Evolutionary conservation across 2,888 invertebrate species (phyloP), one percentile per base, ranked within the genome.

Genomic region (Eupithecia centaureata): DNA sequence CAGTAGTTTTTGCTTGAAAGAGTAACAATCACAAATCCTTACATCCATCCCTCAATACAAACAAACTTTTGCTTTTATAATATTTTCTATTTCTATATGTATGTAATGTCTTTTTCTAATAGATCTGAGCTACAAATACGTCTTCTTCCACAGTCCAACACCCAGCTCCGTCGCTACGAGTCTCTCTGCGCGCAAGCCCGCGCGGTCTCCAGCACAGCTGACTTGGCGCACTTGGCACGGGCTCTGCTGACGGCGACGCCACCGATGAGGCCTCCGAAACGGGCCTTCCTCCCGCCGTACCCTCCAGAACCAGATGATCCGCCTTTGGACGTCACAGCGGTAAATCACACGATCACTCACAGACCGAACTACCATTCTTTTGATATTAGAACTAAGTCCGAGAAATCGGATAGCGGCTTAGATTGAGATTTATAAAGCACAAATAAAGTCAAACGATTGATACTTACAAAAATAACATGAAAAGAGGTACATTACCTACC

Each of bases 81-180:
- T n/a, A n/a, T n/a, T n/a, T n/a, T n/a, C n/a, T n/a, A n/a, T n/a
- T n/a, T n/a, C n/a, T n/a, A n/a, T n/a, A n/a, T n/a, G n/a, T n/a
- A n/a, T n/a, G n/a, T n/a, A n/a, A n/a, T n/a, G n/a, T n/a, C n/a
- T n/a, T n/a, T n/a, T n/a, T n/a, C n/a, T n/a, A n/a, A n/a, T n/a
- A n/a, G n/a, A 42, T 42, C 42, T 4, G 13, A 25, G 25, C 12
- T 25, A 25, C 22, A 25, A 1, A 51, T n/a, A 25, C 1, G n/a
- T 67, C 12, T 52, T 66, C 10, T 28, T 73, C 84, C 83, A 47
- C 91, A 97, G 97, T 95, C 96, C 59, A 95, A 95, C 80, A 97
- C 97, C 81, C 97, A 98, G 84, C 95, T 96, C 30, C 95, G 96
- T 73, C 95, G 98, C 71, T 98, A 98, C 92, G 97, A 97, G 82